A percentile compares a stretch with the other conserved stretches of the same genome.
These are phyloP conservation scores for Linnaemya vulpina DNA, from an alignment of 2,888 invertebrate genomes.

Conservation along the genomic window DNA sequence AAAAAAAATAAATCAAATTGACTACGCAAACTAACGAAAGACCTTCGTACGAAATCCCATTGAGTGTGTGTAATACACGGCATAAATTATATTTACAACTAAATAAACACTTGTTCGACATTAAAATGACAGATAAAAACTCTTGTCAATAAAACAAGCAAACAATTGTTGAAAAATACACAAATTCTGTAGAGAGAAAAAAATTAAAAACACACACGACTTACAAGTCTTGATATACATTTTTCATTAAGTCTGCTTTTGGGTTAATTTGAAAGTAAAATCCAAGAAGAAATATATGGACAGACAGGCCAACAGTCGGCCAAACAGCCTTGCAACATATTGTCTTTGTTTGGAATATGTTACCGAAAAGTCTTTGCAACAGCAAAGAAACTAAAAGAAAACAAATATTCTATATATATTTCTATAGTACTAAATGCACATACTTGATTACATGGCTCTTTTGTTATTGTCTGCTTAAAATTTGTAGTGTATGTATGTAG, in stretches of 20 bases:
- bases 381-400: no score
- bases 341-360: neutral
- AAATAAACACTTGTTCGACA: constrained; percentile 56
- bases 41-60: neutral
- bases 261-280: constrained; percentile 34
- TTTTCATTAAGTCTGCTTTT: constrained; percentile 17
- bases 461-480: neutral
- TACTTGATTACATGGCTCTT: neutral
- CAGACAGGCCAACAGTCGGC: neutral
- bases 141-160: constrained; percentile 48
- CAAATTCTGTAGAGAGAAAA: neutral
- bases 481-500: neutral
- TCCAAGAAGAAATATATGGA: neutral
- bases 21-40: neutral
- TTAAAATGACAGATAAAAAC: constrained; percentile 53
- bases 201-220: no score
- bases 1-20: constrained; percentile 4
- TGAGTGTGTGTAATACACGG: neutral
- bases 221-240: neutral
- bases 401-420: neutral
- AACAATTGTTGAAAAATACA: constrained; percentile 17
- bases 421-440: neutral
- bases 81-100: constrained; percentile 50
- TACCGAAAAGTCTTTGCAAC: neutral
- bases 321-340: constrained; percentile 35